Percentiles rank a stretch among this genome's conserved stretches.
phyloP scores from a whole-genome alignment of 1,140 invertebrate species.

The Oreohelix idahoensis region DNA sequence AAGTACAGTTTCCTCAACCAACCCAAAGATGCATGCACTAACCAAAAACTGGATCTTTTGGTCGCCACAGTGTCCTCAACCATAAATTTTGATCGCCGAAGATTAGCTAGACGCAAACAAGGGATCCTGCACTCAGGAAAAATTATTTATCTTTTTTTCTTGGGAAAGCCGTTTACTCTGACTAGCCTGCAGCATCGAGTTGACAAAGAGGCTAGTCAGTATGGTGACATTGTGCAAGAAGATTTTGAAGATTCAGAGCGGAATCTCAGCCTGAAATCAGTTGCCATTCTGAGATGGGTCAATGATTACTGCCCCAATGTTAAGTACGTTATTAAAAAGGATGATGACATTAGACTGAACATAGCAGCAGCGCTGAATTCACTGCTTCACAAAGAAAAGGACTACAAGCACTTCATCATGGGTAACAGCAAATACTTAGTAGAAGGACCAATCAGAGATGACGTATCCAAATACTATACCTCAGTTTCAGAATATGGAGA shows the following conservation, averaged over 20 bases:
- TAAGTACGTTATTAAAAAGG: conserved; percentile 73
- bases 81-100: neutral
- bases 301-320: conserved; percentile 79
- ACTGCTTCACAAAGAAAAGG: conserved; percentile 19
- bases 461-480: conserved; percentile 72
- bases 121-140: no score
- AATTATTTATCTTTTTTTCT: neutral
- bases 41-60: neutral
- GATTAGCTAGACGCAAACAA: neutral
- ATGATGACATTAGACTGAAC: conserved; percentile 70
- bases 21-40: neutral
- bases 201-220: conserved; percentile 75
- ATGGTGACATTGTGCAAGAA: conserved; percentile 85
- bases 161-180: neutral
- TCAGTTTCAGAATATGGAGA: conserved; percentile 64
- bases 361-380: conserved; percentile 43
- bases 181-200: conserved; percentile 56
- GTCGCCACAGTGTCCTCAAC: neutral
- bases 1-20: conserved; percentile 7
- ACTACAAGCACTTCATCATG: conserved; percentile 44
- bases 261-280: conserved; percentile 90
- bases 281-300: conserved; percentile 86
- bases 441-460: conserved; percentile 57
- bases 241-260: conserved; percentile 84
- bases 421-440: conserved; percentile 47